Base-by-base conservation (phyloP, 2,797 vertebrate species). In the Lacerta bilineata region DNA sequence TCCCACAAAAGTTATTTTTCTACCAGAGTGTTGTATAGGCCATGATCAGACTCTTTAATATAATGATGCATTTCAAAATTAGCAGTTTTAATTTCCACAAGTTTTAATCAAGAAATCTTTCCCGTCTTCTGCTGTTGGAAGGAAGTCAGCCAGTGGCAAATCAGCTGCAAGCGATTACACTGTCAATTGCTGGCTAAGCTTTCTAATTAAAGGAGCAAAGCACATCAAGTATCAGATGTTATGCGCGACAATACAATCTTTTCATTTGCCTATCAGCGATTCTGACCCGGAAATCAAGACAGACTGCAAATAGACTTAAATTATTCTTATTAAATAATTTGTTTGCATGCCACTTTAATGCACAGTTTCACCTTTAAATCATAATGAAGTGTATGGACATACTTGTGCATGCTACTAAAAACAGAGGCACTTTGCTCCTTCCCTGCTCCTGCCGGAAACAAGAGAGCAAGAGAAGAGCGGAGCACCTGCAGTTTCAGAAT, bases 201-300 rank as follows among this genome's bases (percentile, higher is more conserved):
- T 84, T 92, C 77, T 81, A 68, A 86, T 39, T 87, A 91, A 18
- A 18, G 50, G 91, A 94, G 43, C 88, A 3, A 25, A 76, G 27
- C 0, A 55, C n/a, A 18, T 86, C 8, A 87, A n/a, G 36, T 61
- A 72, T 55, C 61, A 86, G 33, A 77, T 43, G 27, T 33, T 78
- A 78, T 29, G 66, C 5, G 3, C 1, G 43, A 77, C 33, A 13
- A 43, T 77, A 13, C 46, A 66, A 46, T 43, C 18, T 77, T 41
- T 85, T 77, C 29, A 69, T 69, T 69, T 71, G 64, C 43, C 66
- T 23, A 69, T 5, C 9, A 50, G 41, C 1, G 2, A 64, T 83
- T 83, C 27, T 29, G 64, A 64, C 66, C 41, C 69, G 33, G 76
- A 68, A 50, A 68, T 36, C 61, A 68, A 68, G 76, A n/a, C 41